A percentile compares a stretch with the other conserved stretches of the same genome.
phyloP scores from a whole-genome alignment of 2,888 invertebrate genomes.

The Erynnis tages region DNA sequence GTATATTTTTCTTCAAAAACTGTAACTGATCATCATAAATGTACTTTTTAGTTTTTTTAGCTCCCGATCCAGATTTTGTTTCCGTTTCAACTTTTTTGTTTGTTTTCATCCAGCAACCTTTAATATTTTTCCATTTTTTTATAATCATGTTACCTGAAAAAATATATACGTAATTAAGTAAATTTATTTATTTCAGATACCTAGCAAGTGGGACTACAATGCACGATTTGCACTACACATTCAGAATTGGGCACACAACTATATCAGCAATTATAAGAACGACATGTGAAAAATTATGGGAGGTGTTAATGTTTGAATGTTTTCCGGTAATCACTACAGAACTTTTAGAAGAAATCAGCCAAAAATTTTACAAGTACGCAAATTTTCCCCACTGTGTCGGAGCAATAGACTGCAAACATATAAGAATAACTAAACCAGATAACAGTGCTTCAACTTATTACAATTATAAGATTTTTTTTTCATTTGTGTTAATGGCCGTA shows the following conservation, averaged over 20 bases:
- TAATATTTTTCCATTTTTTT: not conserved
- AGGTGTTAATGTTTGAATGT: too few species aligned
- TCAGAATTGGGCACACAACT: too few species aligned
- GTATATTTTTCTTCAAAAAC: slow-evolving; percentile 25
- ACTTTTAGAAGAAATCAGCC: too few species aligned
- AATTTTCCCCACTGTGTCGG: slow-evolving; percentile 38
- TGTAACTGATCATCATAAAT: not conserved
- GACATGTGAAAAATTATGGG: too few species aligned
- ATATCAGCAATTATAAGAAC: too few species aligned
- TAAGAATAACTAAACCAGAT: slow-evolving; percentile 26
- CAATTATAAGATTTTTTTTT: slow-evolving; percentile 35
- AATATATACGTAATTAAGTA: too few species aligned
- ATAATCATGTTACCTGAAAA: too few species aligned
- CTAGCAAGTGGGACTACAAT: too few species aligned
- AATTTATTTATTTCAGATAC: too few species aligned
- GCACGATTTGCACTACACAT: too few species aligned
- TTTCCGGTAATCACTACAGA: too few species aligned
- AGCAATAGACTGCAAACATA: slow-evolving; percentile 36
- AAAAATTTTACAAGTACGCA: slow-evolving; percentile 27
- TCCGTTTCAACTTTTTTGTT: not conserved
- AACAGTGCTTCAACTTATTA: slow-evolving; percentile 33
- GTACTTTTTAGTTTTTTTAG: not conserved
- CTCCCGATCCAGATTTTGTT: not conserved
- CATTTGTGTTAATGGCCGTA: slow-evolving; percentile 34
- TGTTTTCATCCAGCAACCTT: not conserved